A percentile compares a stretch with the other conserved stretches of the same genome.
phyloP scores from a whole-genome alignment of 1,140 invertebrate species.

The Subanguina moxae region DNA sequence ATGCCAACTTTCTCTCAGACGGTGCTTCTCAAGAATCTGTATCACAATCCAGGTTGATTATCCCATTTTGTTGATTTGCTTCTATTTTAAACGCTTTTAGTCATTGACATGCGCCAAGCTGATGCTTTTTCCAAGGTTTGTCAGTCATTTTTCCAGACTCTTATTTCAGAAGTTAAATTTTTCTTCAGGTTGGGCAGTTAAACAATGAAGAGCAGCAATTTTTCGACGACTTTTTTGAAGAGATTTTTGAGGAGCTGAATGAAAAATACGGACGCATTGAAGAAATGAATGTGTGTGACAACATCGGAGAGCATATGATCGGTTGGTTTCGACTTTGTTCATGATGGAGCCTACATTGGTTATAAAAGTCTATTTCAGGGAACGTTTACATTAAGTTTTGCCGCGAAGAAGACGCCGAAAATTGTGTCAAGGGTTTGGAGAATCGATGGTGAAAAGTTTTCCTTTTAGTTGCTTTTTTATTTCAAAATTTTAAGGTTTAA shows the following conservation, averaged over 20 bases:
- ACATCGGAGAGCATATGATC: constrained; percentile 69
- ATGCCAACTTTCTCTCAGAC: constrained; percentile 90
- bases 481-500: constrained; percentile 69
- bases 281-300: constrained; percentile 99
- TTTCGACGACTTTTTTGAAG: constrained; percentile 98
- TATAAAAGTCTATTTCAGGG: constrained; percentile 16
- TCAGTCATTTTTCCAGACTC: background rate
- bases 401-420: constrained; percentile 95
- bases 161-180: constrained; percentile 13
- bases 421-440: constrained; percentile 89
- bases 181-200: constrained; percentile 22
- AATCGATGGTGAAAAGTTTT: constrained; percentile 74
- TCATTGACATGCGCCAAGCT: constrained; percentile 45
- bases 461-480: constrained; percentile 7
- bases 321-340: background rate
- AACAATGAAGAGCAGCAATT: constrained; percentile 95
- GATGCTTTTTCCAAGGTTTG: constrained; percentile 42
- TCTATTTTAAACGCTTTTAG: background rate
- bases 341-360: too few relatives aligned
- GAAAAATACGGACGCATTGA: constrained; percentile 95
- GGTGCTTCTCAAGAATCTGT: constrained; percentile 44
- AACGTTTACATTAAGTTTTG: constrained; percentile 71
- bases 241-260: constrained; percentile 95
- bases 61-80: too few relatives aligned
- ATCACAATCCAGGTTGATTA: constrained; percentile 36